Conservation (phyloP, 2,888 invertebrate genomes). For the Tetranychus truncatus region DNA sequence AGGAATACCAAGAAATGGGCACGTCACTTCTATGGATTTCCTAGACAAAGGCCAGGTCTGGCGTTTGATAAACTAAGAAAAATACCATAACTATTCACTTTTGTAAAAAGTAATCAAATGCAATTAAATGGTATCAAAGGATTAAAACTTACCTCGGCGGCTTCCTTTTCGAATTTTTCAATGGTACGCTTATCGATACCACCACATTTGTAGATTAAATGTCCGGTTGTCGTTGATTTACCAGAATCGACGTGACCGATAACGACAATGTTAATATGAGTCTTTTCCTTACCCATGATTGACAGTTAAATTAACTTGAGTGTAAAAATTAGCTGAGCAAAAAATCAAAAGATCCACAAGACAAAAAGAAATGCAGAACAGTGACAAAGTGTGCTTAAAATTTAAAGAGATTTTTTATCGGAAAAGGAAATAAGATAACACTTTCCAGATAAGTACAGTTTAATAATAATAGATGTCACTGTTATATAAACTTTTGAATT, state of each 20-base stretch:
- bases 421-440: too few relatives aligned
- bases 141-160: slow-evolving; percentile 51
- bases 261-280: slow-evolving; percentile 95
- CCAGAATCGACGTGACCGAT: slow-evolving; percentile 98
- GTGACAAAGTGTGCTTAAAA: too few relatives aligned
- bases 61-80: not conserved
- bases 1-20: not conserved
- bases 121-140: not conserved
- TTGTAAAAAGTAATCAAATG: too few relatives aligned
- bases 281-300: slow-evolving; percentile 57
- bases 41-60: not conserved
- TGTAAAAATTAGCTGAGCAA: not conserved
- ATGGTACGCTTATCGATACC: slow-evolving; percentile 99
- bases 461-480: too few relatives aligned
- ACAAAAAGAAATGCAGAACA: too few relatives aligned
- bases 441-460: too few relatives aligned
- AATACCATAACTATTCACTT: too few relatives aligned
- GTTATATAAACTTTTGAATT: too few relatives aligned
- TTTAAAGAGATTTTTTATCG: too few relatives aligned
- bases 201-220: slow-evolving; percentile 99
- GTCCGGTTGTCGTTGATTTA: slow-evolving; percentile 89
- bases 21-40: too few relatives aligned
- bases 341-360: too few relatives aligned
- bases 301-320: not conserved
- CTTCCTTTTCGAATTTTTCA: slow-evolving; percentile 99